These are phyloP conservation scores for Pecten maximus DNA, from an alignment of 2,888 invertebrate genomes.

Conservation along the genomic window DNA sequence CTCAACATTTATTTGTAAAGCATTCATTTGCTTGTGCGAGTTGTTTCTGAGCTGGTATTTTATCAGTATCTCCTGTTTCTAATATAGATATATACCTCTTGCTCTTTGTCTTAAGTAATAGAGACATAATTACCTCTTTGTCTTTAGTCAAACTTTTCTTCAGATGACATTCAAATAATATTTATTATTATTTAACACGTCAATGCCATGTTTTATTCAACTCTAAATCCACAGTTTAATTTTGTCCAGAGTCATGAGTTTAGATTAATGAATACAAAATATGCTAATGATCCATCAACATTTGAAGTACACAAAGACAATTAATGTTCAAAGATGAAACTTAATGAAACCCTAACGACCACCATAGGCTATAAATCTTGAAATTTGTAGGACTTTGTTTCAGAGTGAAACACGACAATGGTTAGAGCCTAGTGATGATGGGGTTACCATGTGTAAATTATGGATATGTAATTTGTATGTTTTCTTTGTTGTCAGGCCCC, in stretches of 20 bases:
- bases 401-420: not conserved
- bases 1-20: not conserved
- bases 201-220: not conserved
- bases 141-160: not conserved
- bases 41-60: not conserved
- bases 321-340: not conserved
- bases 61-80: not conserved
- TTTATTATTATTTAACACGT: not conserved
- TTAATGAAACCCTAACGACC: not conserved
- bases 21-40: not conserved
- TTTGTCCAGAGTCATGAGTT: not conserved
- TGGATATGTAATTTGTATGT: not conserved
- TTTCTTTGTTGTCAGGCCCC: conserved; percentile 11
- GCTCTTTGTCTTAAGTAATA: no score
- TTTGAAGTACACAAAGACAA: not conserved
- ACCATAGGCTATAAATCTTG: not conserved
- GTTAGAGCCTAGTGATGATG: not conserved
- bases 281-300: not conserved
- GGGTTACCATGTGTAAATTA: not conserved
- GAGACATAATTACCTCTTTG: not conserved
- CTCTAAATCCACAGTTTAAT: not conserved
- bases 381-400: not conserved
- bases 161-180: not conserved
- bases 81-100: not conserved
- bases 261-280: not conserved